Percentiles rank a stretch among this genome's conserved stretches.
These are phyloP conservation scores for Diarsia dahlii DNA, from an alignment of 2,888 invertebrate genomes.

Conservation along the genomic window DNA sequence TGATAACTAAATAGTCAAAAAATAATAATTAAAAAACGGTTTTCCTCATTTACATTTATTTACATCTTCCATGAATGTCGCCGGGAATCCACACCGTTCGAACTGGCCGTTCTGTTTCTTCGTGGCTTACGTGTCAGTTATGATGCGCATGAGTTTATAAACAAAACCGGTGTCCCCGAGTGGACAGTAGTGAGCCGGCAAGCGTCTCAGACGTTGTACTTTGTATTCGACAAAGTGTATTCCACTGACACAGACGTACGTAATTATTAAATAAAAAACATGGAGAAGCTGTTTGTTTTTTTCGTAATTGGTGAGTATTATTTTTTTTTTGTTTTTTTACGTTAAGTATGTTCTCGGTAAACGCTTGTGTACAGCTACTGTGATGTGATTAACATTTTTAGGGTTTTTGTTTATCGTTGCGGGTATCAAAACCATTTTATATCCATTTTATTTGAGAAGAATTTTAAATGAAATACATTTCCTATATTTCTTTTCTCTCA, in stretches of 20 bases:
- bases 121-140: constrained; percentile 17
- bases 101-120: constrained; percentile 40
- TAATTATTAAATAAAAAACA: constrained; percentile 57
- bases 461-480: neutral
- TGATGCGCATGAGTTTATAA: constrained; percentile 72
- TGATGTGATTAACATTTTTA: neutral
- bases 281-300: constrained; percentile 72
- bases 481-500: neutral
- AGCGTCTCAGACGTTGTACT: constrained; percentile 50
- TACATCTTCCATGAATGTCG: neutral
- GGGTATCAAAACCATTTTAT: neutral
- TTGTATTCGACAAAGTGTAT: constrained; percentile 28
- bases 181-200: constrained; percentile 63
- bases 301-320: constrained; percentile 76
- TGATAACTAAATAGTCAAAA: too few species aligned
- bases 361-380: neutral
- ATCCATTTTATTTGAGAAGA: neutral
- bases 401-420: neutral
- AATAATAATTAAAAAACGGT: neutral
- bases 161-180: constrained; percentile 60
- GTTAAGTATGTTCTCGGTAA: neutral
- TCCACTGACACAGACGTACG: constrained; percentile 20
- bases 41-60: constrained; percentile 20
- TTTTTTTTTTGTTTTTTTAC: constrained; percentile 4
- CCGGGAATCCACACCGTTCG: constrained; percentile 37